phyloP scores from a whole-genome alignment of 2,113 vertebrate species.

The Elgaria multicarinata region DNA sequence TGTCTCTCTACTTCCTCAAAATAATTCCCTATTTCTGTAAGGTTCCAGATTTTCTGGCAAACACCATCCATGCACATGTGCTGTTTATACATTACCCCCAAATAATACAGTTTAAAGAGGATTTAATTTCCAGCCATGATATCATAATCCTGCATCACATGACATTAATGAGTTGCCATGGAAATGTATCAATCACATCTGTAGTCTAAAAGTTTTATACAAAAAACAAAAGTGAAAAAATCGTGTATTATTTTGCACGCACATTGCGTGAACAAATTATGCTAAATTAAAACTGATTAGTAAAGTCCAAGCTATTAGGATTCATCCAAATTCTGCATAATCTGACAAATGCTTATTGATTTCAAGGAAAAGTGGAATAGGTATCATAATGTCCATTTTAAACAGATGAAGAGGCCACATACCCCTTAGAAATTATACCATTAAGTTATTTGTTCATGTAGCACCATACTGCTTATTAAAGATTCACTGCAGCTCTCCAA shows the following conservation, averaged over 20 bases:
- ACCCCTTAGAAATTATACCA: background rate
- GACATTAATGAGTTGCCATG: background rate
- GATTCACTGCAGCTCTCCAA: background rate
- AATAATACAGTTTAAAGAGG: constrained; percentile 10
- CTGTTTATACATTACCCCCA: background rate
- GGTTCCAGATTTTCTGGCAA: constrained; percentile 3
- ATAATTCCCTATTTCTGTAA: background rate
- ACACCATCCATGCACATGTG: background rate
- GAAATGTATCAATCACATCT: background rate
- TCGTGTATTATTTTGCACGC: too few relatives aligned
- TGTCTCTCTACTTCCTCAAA: background rate
- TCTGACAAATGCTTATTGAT: background rate
- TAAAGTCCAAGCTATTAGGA: background rate
- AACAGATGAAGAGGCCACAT: background rate
- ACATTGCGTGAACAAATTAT: background rate
- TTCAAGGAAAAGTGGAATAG: background rate
- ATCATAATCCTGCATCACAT: background rate
- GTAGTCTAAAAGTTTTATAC: background rate
- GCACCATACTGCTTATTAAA: background rate
- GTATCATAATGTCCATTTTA: background rate
- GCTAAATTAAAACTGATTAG: background rate
- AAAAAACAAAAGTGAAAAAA: background rate
- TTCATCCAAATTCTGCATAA: background rate
- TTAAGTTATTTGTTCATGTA: background rate
- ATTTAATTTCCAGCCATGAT: constrained; percentile 17